Conservation (phyloP, 1,140 invertebrate genomes). For the Drosophila simulans region DNA sequence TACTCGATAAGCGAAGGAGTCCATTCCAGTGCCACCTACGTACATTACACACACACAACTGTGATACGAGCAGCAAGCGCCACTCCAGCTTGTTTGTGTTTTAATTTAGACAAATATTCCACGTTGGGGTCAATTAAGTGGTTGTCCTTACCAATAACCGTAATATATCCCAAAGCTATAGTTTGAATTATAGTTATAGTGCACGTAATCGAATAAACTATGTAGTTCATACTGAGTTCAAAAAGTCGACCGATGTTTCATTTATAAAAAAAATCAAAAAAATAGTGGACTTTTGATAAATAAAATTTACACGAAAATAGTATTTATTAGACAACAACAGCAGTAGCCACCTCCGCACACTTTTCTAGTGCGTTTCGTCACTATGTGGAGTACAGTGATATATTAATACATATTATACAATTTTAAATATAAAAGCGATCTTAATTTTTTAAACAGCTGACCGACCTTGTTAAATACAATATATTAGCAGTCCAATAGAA, state of each 20-base stretch:
- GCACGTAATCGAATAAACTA: slow-evolving; percentile 41
- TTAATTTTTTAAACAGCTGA: too few species aligned
- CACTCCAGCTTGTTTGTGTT: slow-evolving; percentile 48
- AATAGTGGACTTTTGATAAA: background rate
- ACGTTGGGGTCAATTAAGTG: slow-evolving; percentile 27
- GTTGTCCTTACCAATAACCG: slow-evolving; percentile 1
- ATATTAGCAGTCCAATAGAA: too few species aligned
- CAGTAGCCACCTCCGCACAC: too few species aligned
- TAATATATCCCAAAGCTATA: slow-evolving; percentile 14
- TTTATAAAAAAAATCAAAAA: background rate
- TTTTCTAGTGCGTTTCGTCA: too few species aligned
- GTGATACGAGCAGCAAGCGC: slow-evolving; percentile 70
- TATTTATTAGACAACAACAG: too few species aligned
- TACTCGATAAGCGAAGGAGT: background rate
- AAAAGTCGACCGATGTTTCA: slow-evolving; percentile 5
- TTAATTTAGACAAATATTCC: slow-evolving; percentile 50
- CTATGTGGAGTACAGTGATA: too few species aligned
- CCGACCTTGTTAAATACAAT: too few species aligned
- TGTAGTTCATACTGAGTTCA: slow-evolving; percentile 22
- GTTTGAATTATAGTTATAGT: slow-evolving; percentile 17
- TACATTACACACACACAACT: slow-evolving; percentile 62
- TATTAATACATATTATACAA: too few species aligned
- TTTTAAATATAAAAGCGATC: too few species aligned
- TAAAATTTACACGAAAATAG: too few species aligned
- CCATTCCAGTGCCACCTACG: slow-evolving; percentile 49